Evolutionary conservation across 2,113 vertebrate genomes (phyloP).

Genomic region (Corvus cornix): DNA sequence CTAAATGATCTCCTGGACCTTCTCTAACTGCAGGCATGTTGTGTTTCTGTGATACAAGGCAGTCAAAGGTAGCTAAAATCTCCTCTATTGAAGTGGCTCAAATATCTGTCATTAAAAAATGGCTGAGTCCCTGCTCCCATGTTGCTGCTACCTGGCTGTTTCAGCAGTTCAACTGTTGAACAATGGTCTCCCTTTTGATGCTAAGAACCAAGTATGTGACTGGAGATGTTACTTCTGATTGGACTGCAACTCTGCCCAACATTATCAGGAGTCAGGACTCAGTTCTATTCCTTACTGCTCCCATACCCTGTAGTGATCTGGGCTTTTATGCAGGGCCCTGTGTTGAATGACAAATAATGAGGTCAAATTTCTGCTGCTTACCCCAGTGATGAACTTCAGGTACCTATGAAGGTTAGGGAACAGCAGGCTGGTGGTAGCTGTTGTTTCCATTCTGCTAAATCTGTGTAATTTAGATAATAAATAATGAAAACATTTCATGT

Average conservation of each 20-base stretch:
- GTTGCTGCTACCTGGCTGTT: neutral
- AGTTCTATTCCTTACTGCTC: neutral
- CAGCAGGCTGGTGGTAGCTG: neutral
- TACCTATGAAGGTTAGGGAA: neutral
- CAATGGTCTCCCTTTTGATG: neutral
- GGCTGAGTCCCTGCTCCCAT: neutral
- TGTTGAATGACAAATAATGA: neutral
- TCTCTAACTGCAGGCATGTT: accelerated
- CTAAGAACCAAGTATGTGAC: neutral
- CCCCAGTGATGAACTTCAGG: neutral
- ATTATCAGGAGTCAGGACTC: neutral
- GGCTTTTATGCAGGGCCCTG: neutral
- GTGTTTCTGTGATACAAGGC: neutral
- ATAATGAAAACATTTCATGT: neutral
- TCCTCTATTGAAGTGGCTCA: neutral
- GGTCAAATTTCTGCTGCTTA: neutral
- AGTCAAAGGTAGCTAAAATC: neutral
- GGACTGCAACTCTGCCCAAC: neutral
- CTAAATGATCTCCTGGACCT: neutral
- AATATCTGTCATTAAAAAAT: neutral
- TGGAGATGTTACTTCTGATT: neutral
- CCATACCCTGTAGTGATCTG: neutral
- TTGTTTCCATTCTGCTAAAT: neutral
- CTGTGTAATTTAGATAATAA: neutral
- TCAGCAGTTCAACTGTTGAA: neutral